Percentiles rank a stretch among this genome's conserved stretches.
phyloP scores from a whole-genome alignment of 2,113 vertebrate species.

The Burhinus bistriatus region DNA sequence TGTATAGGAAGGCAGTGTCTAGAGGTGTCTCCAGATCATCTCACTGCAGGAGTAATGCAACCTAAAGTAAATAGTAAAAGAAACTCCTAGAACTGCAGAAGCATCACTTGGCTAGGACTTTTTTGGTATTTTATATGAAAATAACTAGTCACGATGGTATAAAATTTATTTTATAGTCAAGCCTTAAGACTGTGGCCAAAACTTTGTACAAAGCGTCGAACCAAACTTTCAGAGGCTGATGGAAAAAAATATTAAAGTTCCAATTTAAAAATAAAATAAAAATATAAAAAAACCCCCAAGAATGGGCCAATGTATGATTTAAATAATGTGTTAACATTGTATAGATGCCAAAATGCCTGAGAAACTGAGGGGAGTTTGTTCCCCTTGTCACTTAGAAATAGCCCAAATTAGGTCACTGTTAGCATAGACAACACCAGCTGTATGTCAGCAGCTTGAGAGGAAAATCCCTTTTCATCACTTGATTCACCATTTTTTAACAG shows the following conservation, averaged over 20 bases:
- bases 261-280: neutral
- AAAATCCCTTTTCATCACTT: neutral
- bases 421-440: neutral
- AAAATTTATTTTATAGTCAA: neutral
- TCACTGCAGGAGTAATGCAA: neutral
- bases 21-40: neutral
- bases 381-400: neutral
- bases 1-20: neutral
- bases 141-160: neutral
- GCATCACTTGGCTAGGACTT: neutral
- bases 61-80: neutral
- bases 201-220: neutral
- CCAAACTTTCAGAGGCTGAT: neutral
- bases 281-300: neutral
- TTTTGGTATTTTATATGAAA: neutral
- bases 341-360: neutral
- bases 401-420: neutral
- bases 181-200: neutral
- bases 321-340: neutral
- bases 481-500: neutral
- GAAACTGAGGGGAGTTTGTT: neutral
- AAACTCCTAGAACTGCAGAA: neutral
- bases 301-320: neutral
- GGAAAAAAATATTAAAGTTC: neutral
- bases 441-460: neutral